phyloP scores from a whole-genome alignment of 2,888 invertebrate genomes.

The Spialia ferax region DNA sequence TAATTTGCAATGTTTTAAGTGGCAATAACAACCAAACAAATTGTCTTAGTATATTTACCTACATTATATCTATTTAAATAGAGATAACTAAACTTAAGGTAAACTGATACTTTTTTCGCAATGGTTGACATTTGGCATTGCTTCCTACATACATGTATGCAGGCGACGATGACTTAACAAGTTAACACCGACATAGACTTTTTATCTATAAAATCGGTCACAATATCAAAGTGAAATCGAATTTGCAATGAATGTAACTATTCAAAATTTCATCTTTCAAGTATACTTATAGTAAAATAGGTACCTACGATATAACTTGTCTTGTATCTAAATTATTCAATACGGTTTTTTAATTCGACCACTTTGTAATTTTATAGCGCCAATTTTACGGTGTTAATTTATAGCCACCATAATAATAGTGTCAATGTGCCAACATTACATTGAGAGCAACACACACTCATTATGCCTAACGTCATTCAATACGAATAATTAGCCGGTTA shows the following conservation, averaged over 20 bases:
- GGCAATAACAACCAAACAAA: background rate
- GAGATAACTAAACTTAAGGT: too few relatives aligned
- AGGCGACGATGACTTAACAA: constrained; percentile 8
- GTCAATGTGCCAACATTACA: constrained; percentile 31
- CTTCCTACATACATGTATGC: background rate
- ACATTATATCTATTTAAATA: too few relatives aligned
- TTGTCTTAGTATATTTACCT: too few relatives aligned
- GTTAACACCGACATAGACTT: background rate
- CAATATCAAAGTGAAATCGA: too few relatives aligned
- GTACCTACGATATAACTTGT: too few relatives aligned
- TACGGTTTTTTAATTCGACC: too few relatives aligned
- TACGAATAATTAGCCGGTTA: constrained; percentile 49
- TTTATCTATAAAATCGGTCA: background rate
- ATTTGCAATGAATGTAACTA: too few relatives aligned
- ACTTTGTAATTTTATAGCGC: background rate
- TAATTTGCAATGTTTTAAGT: too few relatives aligned
- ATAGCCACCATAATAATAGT: constrained; percentile 27
- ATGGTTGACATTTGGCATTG: background rate
- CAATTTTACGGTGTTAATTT: constrained; percentile 23
- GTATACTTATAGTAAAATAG: too few relatives aligned
- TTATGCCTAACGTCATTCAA: constrained; percentile 40
- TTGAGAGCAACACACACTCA: constrained; percentile 12
- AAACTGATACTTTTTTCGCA: background rate
- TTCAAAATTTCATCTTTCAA: too few relatives aligned
- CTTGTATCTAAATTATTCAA: too few relatives aligned